A percentile compares a stretch with the other conserved stretches of the same genome.
Conservation (phyloP, 2,888 invertebrate genomes). For the Automeris io region DNA sequence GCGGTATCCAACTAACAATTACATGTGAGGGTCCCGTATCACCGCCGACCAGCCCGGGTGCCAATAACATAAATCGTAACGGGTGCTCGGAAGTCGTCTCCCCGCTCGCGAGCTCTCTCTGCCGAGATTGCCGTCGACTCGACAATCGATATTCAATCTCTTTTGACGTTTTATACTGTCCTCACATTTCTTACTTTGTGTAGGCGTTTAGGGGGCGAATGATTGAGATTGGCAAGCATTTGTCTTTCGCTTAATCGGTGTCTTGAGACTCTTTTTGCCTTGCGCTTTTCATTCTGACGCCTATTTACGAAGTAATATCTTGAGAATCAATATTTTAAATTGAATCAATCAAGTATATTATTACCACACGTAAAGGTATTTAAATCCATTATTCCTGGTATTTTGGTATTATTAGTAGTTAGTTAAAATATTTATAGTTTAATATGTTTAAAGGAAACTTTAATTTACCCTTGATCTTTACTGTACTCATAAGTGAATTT, state of each 20-base stretch:
- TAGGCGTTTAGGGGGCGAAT: slow-evolving; percentile 56
- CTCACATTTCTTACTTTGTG: slow-evolving; percentile 66
- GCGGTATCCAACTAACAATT: slow-evolving; percentile 70
- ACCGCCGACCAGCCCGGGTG: slow-evolving; percentile 52
- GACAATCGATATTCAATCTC: slow-evolving; percentile 76
- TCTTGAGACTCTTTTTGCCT: slow-evolving; percentile 34
- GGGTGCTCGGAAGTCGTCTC: slow-evolving; percentile 55
- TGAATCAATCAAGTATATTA: not conserved
- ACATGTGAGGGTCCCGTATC: slow-evolving; percentile 69
- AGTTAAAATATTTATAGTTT: not conserved
- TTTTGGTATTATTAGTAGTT: not conserved
- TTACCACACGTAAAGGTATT: not conserved
- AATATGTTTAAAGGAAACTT: not conserved
- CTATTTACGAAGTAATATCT: not conserved
- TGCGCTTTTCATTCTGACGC: slow-evolving; percentile 15
- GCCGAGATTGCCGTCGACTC: slow-evolving; percentile 61
- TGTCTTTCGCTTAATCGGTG: slow-evolving; percentile 42
- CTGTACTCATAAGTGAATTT: not conserved
- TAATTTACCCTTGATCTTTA: not conserved
- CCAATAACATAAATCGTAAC: slow-evolving; percentile 75
- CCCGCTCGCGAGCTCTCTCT: slow-evolving; percentile 21
- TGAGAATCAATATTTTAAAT: no score
- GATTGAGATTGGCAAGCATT: slow-evolving; percentile 53
- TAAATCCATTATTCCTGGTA: not conserved
- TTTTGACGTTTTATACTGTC: slow-evolving; percentile 68